A percentile compares a stretch with the other conserved stretches of the same genome.
Evolutionary conservation across 2,113 vertebrate species (phyloP).

Genomic region (Petrocephalus microphthalmus): DNA sequence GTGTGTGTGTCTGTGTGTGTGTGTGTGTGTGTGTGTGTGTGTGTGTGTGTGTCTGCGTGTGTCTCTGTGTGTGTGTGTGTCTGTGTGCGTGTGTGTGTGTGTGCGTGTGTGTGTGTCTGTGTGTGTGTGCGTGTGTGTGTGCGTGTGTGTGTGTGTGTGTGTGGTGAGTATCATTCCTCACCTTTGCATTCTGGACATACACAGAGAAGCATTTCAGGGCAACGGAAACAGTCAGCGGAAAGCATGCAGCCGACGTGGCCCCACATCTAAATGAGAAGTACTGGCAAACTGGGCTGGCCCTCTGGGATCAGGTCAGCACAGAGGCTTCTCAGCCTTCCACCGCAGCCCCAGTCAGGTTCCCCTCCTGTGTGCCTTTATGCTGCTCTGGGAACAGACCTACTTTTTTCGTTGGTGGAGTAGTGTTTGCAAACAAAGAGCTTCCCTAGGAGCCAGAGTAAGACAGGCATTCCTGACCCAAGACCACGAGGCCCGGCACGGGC

Average conservation of each 20-base stretch:
- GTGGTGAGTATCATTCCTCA: not conserved
- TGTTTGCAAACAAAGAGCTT: not conserved
- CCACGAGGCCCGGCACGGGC: too few species aligned
- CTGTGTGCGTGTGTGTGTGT: too few species aligned
- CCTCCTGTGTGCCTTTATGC: not conserved
- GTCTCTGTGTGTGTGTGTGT: too few species aligned
- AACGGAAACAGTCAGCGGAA: not conserved
- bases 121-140: not conserved
- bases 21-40: too few species aligned
- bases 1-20: too few species aligned
- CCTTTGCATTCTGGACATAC: not conserved
- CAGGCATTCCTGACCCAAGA: not conserved
- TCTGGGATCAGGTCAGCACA: not conserved
- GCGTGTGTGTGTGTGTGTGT: not conserved
- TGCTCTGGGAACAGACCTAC: not conserved
- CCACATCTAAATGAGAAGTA: not conserved
- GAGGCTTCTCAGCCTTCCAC: not conserved
- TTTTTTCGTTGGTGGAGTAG: not conserved
- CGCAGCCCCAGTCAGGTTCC: not conserved
- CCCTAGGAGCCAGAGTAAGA: not conserved
- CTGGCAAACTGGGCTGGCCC: not conserved
- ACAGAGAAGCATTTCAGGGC: not conserved
- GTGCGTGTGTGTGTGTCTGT: too few species aligned
- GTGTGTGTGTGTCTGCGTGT: too few species aligned
- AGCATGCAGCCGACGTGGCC: not conserved